These are phyloP conservation scores for Cirrhinus molitorella DNA, from an alignment of 2,797 vertebrate species.

Conservation along the genomic window DNA sequence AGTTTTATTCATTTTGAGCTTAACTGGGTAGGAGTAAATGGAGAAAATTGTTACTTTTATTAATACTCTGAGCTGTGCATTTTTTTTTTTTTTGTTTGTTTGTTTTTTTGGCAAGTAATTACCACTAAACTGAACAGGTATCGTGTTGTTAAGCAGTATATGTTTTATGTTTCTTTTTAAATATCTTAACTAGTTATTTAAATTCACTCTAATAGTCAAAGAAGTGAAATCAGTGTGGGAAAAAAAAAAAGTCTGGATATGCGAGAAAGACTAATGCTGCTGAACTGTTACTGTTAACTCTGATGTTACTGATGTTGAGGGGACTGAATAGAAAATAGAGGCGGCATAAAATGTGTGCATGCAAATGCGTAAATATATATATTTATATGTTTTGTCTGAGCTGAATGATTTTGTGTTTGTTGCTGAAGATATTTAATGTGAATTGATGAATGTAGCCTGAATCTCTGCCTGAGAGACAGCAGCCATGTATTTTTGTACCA, in stretches of 20 bases:
- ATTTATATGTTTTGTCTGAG: constrained; percentile 2
- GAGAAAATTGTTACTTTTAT: too few species aligned
- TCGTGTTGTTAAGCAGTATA: neutral
- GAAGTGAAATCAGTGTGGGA: constrained; percentile 9
- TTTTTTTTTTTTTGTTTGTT: too few species aligned
- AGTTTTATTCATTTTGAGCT: constrained; percentile 21
- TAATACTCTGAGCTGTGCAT: neutral
- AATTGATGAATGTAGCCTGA: constrained; percentile 20
- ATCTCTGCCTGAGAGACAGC: neutral
- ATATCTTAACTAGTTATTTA: constrained; percentile 31
- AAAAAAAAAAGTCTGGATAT: constrained; percentile 35
- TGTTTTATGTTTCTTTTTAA: constrained; percentile 41
- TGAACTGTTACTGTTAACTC: constrained; percentile 13
- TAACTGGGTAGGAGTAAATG: neutral
- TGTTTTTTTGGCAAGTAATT: neutral
- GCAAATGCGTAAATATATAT: constrained; percentile 21
- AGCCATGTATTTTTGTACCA: neutral
- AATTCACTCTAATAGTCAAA: constrained; percentile 30
- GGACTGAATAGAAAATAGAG: neutral
- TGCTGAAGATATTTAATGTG: constrained; percentile 15
- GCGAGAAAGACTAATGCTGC: constrained; percentile 25
- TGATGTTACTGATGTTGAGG: neutral
- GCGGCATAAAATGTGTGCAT: neutral
- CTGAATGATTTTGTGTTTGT: constrained; percentile 3
- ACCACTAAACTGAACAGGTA: constrained; percentile 6